A percentile compares a stretch with the other conserved stretches of the same genome.
phyloP scores from a whole-genome alignment of 1,140 invertebrate species.

The Aphis gossypii region DNA sequence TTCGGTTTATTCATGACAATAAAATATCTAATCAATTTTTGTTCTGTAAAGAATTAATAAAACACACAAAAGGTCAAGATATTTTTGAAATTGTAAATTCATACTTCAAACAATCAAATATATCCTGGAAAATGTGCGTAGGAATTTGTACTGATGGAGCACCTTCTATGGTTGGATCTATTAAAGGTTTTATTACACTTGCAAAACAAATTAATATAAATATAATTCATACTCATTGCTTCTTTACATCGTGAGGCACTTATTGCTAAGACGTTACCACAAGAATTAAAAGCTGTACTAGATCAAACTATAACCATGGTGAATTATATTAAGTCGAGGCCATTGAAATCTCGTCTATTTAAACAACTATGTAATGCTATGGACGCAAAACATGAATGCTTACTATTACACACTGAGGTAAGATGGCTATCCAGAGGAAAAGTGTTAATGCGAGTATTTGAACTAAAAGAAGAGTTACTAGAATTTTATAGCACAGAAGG shows the following conservation, averaged over 20 bases:
- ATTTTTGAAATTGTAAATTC: too few relatives aligned
- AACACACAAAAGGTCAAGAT: too few relatives aligned
- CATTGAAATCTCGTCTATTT: background rate
- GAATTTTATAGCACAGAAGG: constrained; percentile 10
- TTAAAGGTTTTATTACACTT: background rate
- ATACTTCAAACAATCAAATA: background rate
- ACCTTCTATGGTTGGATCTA: background rate
- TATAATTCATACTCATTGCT: background rate
- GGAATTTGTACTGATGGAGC: constrained; percentile 21
- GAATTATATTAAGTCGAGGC: constrained; percentile 29
- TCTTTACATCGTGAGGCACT: constrained; percentile 60
- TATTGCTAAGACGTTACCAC: constrained; percentile 62
- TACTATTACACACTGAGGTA: too few relatives aligned
- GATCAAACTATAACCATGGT: constrained; percentile 17
- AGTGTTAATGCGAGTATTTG: constrained; percentile 30
- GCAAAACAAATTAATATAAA: too few relatives aligned
- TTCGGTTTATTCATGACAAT: too few relatives aligned
- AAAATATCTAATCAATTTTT: too few relatives aligned
- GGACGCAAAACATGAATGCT: too few relatives aligned
- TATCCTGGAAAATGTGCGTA: background rate
- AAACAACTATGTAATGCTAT: too few relatives aligned
- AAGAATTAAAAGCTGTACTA: constrained; percentile 60
- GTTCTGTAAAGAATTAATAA: too few relatives aligned
- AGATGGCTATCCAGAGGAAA: constrained; percentile 48
- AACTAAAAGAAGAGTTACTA: constrained; percentile 18